Evolutionary conservation across 2,113 vertebrate genomes (phyloP).

Genomic region (Mugil cephalus): DNA sequence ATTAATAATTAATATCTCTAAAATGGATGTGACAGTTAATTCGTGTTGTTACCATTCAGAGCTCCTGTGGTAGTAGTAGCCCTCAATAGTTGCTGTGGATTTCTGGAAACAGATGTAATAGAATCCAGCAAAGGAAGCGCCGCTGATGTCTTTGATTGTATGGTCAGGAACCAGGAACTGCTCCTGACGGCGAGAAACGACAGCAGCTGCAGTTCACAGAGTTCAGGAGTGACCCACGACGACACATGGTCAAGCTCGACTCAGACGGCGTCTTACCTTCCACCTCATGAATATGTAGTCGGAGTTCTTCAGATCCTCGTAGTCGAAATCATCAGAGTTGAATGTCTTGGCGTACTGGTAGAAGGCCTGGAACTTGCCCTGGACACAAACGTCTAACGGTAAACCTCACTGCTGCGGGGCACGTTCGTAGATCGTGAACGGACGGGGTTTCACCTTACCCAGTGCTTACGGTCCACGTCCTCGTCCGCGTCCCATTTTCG

Average conservation of each 20-base stretch:
- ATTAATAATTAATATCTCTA: conserved; percentile 3
- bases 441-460: conserved; percentile 81
- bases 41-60: conserved; percentile 93
- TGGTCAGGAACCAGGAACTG: conserved; percentile 99
- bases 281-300: conserved; percentile 99
- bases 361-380: conserved; percentile 99
- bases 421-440: background rate
- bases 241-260: background rate
- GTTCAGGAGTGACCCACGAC: background rate
- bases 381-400: conserved; percentile 44
- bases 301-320: conserved; percentile 95
- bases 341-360: conserved; percentile 99
- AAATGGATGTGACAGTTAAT: background rate
- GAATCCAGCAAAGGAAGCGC: conserved; percentile 98
- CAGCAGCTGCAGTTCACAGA: background rate
- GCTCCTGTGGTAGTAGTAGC: conserved; percentile 99
- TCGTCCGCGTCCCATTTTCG: conserved; percentile 99
- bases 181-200: conserved; percentile 84
- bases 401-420: background rate
- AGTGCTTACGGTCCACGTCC: conserved; percentile 98
- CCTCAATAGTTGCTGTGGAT: conserved; percentile 98
- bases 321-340: conserved; percentile 98
- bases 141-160: conserved; percentile 99
- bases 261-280: conserved; percentile 88
- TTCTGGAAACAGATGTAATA: conserved; percentile 99